Conservation (phyloP, 2,888 invertebrate species). For the Spisula subtruncata region DNA sequence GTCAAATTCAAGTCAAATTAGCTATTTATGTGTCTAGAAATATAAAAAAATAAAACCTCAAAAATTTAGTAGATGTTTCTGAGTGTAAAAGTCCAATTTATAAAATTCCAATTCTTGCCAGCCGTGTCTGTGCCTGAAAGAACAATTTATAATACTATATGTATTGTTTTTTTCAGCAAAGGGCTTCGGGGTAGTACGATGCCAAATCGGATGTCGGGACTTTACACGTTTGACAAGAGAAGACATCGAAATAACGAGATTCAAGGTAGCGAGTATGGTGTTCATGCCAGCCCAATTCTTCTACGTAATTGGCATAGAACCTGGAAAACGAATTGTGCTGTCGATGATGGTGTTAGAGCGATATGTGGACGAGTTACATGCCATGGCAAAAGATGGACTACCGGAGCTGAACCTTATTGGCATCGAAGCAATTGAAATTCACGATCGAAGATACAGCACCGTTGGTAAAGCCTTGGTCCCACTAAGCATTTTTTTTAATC, state of each 20-base stretch:
- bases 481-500: too few species aligned
- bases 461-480: too few species aligned
- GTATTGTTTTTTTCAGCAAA: conserved; percentile 47
- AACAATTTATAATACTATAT: neutral
- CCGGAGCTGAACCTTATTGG: conserved; percentile 46
- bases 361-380: conserved; percentile 43
- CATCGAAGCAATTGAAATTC: conserved; percentile 52
- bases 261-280: conserved; percentile 47
- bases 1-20: too few species aligned
- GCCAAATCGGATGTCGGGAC: conserved; percentile 56
- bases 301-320: conserved; percentile 64
- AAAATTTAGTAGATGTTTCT: too few species aligned
- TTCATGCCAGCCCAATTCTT: conserved; percentile 55
- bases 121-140: too few species aligned
- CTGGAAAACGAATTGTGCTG: conserved; percentile 50
- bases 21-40: too few species aligned
- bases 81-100: too few species aligned
- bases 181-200: conserved; percentile 51
- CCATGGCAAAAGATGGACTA: conserved; percentile 42
- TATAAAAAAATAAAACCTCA: too few species aligned
- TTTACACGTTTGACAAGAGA: conserved; percentile 57
- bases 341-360: conserved; percentile 51
- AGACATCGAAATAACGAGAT: conserved; percentile 52
- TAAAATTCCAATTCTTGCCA: too few species aligned
- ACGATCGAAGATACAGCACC: conserved; percentile 42